Percentiles rank a stretch among this genome's conserved stretches.
Evolutionary conservation across 2,888 invertebrate genomes (phyloP).

Genomic region (Penaeus monodon): DNA sequence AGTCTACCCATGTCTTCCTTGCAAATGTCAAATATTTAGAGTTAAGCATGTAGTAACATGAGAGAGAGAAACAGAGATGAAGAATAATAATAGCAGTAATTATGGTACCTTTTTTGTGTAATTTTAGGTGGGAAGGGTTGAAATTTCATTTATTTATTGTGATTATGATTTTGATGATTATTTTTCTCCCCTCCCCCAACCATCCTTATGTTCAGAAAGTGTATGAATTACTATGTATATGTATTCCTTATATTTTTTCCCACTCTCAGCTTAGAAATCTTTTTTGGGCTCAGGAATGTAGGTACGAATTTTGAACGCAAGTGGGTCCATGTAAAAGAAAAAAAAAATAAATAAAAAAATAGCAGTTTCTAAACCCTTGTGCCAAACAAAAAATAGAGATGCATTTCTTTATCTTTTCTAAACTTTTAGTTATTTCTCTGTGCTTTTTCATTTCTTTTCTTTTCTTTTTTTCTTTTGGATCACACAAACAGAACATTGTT

Average conservation of each 20-base stretch:
- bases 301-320: background rate
- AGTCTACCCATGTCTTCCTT: constrained; percentile 58
- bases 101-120: too few relatives aligned
- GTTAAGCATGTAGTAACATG: constrained; percentile 1
- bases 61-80: background rate
- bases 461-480: background rate
- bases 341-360: background rate
- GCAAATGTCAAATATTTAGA: constrained; percentile 49
- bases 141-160: background rate
- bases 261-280: background rate
- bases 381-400: background rate
- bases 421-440: background rate
- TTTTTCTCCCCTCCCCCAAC: background rate
- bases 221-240: background rate
- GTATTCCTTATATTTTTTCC: too few relatives aligned
- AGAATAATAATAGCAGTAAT: too few relatives aligned
- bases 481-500: background rate
- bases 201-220: background rate
- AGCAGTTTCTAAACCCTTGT: background rate
- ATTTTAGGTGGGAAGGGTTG: background rate
- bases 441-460: background rate
- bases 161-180: background rate
- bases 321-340: background rate
- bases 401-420: background rate
- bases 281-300: background rate